Percentiles rank a stretch among this genome's conserved stretches.
These are phyloP conservation scores for Chaenocephalus aceratus DNA, from an alignment of 2,113 vertebrate species.

Conservation along the genomic window DNA sequence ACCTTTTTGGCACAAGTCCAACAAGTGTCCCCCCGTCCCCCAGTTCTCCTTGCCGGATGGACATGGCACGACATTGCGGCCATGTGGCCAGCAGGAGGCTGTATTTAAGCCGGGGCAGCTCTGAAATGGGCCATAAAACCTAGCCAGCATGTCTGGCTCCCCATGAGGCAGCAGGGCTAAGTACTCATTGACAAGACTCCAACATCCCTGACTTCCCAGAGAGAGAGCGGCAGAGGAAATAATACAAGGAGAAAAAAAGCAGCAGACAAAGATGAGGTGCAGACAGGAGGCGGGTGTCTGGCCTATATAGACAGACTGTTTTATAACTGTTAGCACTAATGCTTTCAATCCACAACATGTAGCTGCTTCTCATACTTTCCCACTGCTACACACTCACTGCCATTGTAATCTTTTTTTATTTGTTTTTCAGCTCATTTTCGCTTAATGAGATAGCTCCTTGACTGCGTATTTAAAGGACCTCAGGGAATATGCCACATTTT, in stretches of 20 bases:
- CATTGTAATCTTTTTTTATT: not conserved
- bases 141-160: constrained; percentile 81
- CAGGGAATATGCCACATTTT: constrained; percentile 34
- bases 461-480: constrained; percentile 10
- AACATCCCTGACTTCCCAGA: constrained; percentile 68
- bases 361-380: constrained; percentile 10
- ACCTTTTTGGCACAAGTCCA: constrained; percentile 64
- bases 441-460: constrained; percentile 1
- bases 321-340: constrained; percentile 43
- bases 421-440: constrained; percentile 12
- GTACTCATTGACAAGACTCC: constrained; percentile 79
- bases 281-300: constrained; percentile 61
- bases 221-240: constrained; percentile 48
- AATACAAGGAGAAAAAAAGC: constrained; percentile 38
- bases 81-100: constrained; percentile 80
- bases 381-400: constrained; percentile 20
- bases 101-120: constrained; percentile 76
- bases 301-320: constrained; percentile 50
- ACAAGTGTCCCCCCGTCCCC: constrained; percentile 8
- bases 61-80: constrained; percentile 77
- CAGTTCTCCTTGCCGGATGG: constrained; percentile 54
- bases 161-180: constrained; percentile 73
- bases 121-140: constrained; percentile 80
- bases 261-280: constrained; percentile 59
- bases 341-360: constrained; percentile 41